Percentiles rank a stretch among this genome's conserved stretches.
Conservation (phyloP, 2,888 invertebrate genomes). For the Ornithoptera priamus region DNA sequence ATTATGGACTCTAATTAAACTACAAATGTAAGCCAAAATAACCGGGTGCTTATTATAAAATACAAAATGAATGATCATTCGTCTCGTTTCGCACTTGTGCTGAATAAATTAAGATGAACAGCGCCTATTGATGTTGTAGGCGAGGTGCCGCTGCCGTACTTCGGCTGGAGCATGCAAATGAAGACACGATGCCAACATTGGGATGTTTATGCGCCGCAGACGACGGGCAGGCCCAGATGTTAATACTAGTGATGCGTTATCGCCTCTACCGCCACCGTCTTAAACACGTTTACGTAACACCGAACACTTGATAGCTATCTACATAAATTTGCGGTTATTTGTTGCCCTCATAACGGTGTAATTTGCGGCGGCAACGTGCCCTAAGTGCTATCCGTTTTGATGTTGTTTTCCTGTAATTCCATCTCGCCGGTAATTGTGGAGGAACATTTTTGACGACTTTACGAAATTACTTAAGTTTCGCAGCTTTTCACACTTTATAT, state of each 20-base stretch:
- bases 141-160: slow-evolving; percentile 45
- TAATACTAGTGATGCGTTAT: slow-evolving; percentile 64
- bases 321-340: slow-evolving; percentile 75
- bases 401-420: slow-evolving; percentile 56
- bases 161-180: slow-evolving; percentile 69
- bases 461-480: slow-evolving; percentile 45
- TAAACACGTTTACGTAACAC: slow-evolving; percentile 69
- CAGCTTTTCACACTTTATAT: slow-evolving; percentile 39
- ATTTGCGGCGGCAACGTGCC: slow-evolving; percentile 60
- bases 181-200: slow-evolving; percentile 64
- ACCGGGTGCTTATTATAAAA: not conserved
- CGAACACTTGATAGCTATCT: slow-evolving; percentile 68
- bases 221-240: slow-evolving; percentile 57
- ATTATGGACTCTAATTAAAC: no score
- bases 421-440: slow-evolving; percentile 49
- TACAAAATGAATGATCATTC: slow-evolving; percentile 27
- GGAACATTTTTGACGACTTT: slow-evolving; percentile 49
- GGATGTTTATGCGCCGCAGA: slow-evolving; percentile 59
- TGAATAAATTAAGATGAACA: slow-evolving; percentile 62
- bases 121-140: slow-evolving; percentile 58
- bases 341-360: slow-evolving; percentile 65
- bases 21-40: no score
- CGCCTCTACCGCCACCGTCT: slow-evolving; percentile 58
- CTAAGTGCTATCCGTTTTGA: slow-evolving; percentile 48
- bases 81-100: slow-evolving; percentile 34